These are phyloP conservation scores for Cataglyphis hispanica DNA, from an alignment of 1,140 invertebrate species.

Conservation along the genomic window DNA sequence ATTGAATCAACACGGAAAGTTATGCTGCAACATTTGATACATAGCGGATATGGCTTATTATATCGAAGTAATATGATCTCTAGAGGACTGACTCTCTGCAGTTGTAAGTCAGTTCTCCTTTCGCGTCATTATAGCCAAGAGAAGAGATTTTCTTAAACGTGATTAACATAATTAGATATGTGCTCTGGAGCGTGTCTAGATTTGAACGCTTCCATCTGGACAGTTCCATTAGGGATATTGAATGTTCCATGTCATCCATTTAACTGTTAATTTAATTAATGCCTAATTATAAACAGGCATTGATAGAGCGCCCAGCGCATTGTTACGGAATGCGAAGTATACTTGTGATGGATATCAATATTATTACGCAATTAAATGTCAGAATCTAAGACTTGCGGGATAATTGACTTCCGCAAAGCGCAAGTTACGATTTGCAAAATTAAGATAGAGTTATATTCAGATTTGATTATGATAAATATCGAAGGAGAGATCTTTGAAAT, in stretches of 20 bases:
- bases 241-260: background rate
- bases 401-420: conserved; percentile 17
- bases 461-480: background rate
- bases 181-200: background rate
- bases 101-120: conserved; percentile 20
- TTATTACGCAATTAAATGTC: conserved; percentile 24
- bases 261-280: conserved; percentile 42
- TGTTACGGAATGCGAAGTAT: conserved; percentile 11
- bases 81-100: conserved; percentile 10
- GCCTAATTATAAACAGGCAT: conserved; percentile 29
- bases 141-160: background rate
- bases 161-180: background rate
- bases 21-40: conserved; percentile 1
- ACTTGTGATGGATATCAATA: conserved; percentile 31
- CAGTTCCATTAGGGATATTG: background rate
- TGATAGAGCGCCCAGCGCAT: conserved; percentile 26
- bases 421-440: background rate
- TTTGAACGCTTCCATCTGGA: conserved; percentile 10
- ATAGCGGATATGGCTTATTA: background rate
- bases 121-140: conserved; percentile 3
- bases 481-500: conserved; percentile 8
- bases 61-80: background rate
- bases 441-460: background rate
- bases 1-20: background rate
- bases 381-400: background rate